Evolutionary conservation across 2,888 invertebrate genomes (phyloP).

Genomic region (Zelleria hepariella): DNA sequence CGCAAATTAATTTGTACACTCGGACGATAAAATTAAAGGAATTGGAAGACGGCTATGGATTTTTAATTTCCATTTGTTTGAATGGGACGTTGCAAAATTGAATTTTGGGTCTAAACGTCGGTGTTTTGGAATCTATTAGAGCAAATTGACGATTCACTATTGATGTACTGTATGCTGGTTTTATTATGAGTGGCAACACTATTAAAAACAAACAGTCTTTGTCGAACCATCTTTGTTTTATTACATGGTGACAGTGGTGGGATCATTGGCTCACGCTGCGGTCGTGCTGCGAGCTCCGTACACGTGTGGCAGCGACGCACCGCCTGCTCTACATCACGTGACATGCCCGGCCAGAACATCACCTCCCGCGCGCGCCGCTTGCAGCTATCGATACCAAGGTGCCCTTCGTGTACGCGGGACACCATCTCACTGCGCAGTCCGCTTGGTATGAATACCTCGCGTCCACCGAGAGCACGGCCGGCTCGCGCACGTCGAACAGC

Average conservation of each 20-base stretch:
- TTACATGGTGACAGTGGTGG: too few relatives aligned
- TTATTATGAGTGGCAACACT: neutral
- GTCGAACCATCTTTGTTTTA: too few relatives aligned
- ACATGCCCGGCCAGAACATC: too few relatives aligned
- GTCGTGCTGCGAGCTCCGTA: neutral
- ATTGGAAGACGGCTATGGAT: constrained; percentile 12
- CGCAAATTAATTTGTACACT: constrained; percentile 66
- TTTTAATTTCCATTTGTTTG: neutral
- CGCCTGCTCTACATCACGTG: neutral
- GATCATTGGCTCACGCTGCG: neutral
- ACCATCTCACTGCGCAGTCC: neutral
- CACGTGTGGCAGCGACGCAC: neutral
- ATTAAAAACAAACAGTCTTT: neutral
- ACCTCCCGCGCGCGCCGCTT: neutral
- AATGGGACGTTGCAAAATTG: neutral
- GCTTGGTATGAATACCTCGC: neutral
- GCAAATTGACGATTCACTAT: constrained; percentile 26
- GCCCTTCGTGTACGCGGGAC: neutral
- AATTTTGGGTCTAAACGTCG: neutral
- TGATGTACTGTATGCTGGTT: neutral
- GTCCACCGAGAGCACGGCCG: neutral
- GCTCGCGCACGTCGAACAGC: neutral
- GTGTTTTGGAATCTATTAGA: neutral
- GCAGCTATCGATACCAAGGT: neutral
- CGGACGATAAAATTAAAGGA: constrained; percentile 46